Evolutionary conservation across 2,888 invertebrate species (phyloP).

Genomic region (Troides oblongomaculatus): DNA sequence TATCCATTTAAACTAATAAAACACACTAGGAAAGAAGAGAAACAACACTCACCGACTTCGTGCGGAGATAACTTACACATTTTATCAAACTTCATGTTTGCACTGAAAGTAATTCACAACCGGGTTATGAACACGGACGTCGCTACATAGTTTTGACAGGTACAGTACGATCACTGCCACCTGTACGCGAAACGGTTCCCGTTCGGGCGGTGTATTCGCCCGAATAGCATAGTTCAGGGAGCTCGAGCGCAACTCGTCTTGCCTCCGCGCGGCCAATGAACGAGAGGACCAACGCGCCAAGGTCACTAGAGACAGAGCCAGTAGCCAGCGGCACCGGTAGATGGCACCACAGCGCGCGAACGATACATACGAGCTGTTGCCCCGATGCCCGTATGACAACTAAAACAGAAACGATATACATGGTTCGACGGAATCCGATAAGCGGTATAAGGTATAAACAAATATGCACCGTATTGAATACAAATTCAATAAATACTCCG

Average conservation of each 20-base stretch:
- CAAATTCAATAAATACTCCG: conserved; percentile 58
- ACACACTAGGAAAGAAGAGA: conserved; percentile 41
- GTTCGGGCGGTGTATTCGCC: conserved; percentile 46
- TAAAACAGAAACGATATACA: conserved; percentile 53
- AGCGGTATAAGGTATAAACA: conserved; percentile 75
- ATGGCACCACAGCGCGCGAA: conserved; percentile 54
- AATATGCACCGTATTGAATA: conserved; percentile 62
- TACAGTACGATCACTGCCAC: conserved; percentile 61
- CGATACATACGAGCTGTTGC: conserved; percentile 56
- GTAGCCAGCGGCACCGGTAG: conserved; percentile 48
- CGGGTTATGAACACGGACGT: conserved; percentile 61
- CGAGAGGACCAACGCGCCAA: conserved; percentile 66
- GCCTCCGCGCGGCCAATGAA: conserved; percentile 72
- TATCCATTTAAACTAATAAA: conserved; percentile 54
- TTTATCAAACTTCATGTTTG: conserved; percentile 53
- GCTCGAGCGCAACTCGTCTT: conserved; percentile 58
- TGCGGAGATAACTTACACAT: conserved; percentile 57
- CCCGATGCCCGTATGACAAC: conserved; percentile 73
- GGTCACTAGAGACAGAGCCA: conserved; percentile 62
- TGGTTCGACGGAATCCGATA: conserved; percentile 67
- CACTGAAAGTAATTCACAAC: conserved; percentile 51
- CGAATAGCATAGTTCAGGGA: conserved; percentile 66
- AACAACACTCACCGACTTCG: conserved; percentile 59
- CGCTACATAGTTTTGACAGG: conserved; percentile 74
- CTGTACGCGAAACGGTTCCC: conserved; percentile 51